Evolutionary conservation across 2,797 vertebrate species (phyloP), one percentile per base, ranked within the genome.

Genomic region (Argentina silus): DNA sequence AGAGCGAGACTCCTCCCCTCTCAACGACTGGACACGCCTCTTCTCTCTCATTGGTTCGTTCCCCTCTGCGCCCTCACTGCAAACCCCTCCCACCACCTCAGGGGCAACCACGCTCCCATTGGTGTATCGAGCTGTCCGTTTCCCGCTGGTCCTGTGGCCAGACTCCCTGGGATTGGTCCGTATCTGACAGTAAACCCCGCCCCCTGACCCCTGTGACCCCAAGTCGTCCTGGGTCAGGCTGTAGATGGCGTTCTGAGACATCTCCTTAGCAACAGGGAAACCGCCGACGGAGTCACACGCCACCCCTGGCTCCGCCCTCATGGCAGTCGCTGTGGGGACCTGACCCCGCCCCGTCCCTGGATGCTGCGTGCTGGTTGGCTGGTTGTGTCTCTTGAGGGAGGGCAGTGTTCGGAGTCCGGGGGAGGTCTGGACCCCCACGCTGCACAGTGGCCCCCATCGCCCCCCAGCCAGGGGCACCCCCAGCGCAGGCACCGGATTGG

Each of bases 401-500:
- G 96, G 94, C 61, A 97, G 93, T 81, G 95, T 96, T 86, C 95
- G 95, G 88, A 98, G 95, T 89, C 96, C 96, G 0, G 98, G 97
- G 82, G 97, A 98, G 6, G 97, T 99, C 88, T 99, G 97, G 86
- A 98, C 96, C 6, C 96, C 97, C 15, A 98, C 94, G 64, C 93
- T 97, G 90, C 91, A 95, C 85, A 95, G 83, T 0, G 90, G 91
- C 47, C 91, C 93, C 93, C 94, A 95, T 95, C 90, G 86, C 72
- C 90, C 93, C 72, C 88, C 91, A 1, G 91, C 89, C 74, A 93
- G 85, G 75, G 94, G 92, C 77, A 93, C 81, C 76, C 93, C 93
- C 78, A 95, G 88, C 2, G 91, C 91, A 79, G 93, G 93, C 88
- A 94, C 93, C 0, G 93, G 91, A 92, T 95, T 93, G 74, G 93